Percentiles rank a stretch among this genome's conserved stretches.
phyloP scores from a whole-genome alignment of 2,797 vertebrate species.

The Sternotherus odoratus region DNA sequence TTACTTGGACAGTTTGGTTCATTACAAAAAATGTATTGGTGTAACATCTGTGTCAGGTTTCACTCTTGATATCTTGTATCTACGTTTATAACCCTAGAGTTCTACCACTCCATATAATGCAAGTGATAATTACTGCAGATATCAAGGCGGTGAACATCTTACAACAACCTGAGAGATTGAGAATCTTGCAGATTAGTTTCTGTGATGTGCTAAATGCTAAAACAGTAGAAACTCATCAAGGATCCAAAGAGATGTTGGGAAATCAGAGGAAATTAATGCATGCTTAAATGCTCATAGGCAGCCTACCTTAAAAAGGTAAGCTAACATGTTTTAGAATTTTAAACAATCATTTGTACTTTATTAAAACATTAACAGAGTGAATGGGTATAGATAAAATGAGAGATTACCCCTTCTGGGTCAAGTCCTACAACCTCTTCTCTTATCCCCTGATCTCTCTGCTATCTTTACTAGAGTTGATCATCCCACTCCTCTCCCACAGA shows the following conservation, averaged over 20 bases:
- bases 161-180: neutral
- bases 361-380: neutral
- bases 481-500: neutral
- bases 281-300: neutral
- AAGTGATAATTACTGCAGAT: neutral
- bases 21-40: neutral
- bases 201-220: neutral
- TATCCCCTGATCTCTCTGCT: neutral
- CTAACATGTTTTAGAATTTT: neutral
- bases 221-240: neutral
- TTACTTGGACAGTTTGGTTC: neutral
- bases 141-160: neutral
- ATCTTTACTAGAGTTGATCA: neutral
- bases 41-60: neutral
- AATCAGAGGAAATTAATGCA: neutral
- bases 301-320: neutral
- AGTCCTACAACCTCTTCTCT: neutral
- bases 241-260: neutral
- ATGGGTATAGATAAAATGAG: neutral
- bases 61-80: neutral
- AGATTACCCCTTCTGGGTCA: neutral
- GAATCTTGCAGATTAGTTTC: neutral
- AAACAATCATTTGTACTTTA: too few species aligned
- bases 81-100: neutral
- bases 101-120: neutral